Percentiles rank a stretch among this genome's conserved stretches.
Conservation (phyloP, 2,113 vertebrate species). For the Pycnonotus jocosus region DNA sequence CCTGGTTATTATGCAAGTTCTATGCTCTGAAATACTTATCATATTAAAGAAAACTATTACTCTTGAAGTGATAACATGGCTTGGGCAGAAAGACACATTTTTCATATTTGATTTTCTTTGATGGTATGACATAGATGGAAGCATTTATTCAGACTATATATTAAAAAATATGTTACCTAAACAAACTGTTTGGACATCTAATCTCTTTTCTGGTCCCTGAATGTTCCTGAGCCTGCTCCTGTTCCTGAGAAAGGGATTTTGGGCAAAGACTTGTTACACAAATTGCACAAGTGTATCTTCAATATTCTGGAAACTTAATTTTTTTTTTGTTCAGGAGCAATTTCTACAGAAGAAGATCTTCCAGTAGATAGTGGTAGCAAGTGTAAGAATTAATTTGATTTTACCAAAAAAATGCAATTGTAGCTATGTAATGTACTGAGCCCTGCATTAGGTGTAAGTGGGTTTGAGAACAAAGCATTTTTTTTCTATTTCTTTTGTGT, state of each 20-base stretch:
- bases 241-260: neutral
- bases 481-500: neutral
- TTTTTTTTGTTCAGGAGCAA: neutral
- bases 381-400: neutral
- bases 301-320: neutral
- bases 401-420: neutral
- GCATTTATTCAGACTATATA: neutral
- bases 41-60: neutral
- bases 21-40: neutral
- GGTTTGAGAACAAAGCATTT: neutral
- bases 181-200: neutral
- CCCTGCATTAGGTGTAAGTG: neutral
- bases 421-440: neutral
- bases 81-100: neutral
- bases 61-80: neutral
- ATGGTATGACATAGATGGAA: neutral
- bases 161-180: neutral
- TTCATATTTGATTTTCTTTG: conserved; percentile 7
- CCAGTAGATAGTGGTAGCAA: neutral
- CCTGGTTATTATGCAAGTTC: neutral
- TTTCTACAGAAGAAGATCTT: neutral
- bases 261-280: neutral
- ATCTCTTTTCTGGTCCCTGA: neutral
- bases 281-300: neutral
- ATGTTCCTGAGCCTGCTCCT: neutral